These are phyloP conservation scores for Noturus placidus DNA, from an alignment of 2,113 vertebrate species.

Conservation along the genomic window DNA sequence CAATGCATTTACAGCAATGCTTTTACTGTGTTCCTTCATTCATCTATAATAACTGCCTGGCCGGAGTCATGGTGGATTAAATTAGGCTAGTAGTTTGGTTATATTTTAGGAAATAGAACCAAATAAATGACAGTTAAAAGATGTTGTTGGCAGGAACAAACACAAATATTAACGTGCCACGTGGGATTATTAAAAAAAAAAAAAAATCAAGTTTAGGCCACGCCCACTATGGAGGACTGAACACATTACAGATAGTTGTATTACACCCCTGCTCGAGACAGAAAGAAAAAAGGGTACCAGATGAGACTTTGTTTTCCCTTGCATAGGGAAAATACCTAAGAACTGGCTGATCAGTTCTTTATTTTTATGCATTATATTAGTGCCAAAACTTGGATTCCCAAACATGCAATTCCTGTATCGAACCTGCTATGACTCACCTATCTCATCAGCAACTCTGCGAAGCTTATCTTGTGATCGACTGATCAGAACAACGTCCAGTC, in stretches of 20 bases:
- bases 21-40: background rate
- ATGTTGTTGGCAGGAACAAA: background rate
- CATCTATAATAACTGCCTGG: background rate
- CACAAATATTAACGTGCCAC: background rate
- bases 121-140: background rate
- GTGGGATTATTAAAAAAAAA: background rate
- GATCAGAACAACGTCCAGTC: slow-evolving; percentile 75
- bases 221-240: background rate
- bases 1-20: background rate
- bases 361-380: too few species aligned
- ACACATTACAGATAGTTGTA: background rate
- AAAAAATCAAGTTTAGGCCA: background rate
- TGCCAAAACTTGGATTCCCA: background rate
- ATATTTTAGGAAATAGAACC: background rate
- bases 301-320: background rate
- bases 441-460: slow-evolving; percentile 65
- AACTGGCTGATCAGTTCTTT: background rate
- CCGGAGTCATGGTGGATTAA: background rate
- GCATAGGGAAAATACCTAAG: background rate
- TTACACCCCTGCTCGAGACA: background rate
- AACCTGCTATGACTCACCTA: slow-evolving; percentile 63
- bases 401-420: background rate
- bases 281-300: background rate
- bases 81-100: background rate
- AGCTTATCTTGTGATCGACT: slow-evolving; percentile 71